Evolutionary conservation across 2,113 vertebrate species (phyloP).

Genomic region (Herpailurus yagouaroundi): DNA sequence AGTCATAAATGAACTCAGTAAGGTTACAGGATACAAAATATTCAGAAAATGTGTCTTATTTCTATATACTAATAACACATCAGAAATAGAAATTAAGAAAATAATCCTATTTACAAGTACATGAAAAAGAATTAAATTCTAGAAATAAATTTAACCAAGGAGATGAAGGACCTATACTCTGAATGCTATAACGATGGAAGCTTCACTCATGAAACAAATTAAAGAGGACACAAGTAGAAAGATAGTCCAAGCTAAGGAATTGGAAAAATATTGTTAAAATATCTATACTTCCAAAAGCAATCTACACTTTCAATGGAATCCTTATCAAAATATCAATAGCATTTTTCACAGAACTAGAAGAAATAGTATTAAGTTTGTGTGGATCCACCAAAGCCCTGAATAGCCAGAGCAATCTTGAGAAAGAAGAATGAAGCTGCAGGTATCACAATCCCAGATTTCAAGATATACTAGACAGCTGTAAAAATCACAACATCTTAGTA

Average conservation of each 20-base stretch:
- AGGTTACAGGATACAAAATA: neutral
- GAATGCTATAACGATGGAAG: neutral
- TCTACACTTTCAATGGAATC: neutral
- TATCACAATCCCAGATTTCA: neutral
- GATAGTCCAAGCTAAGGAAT: neutral
- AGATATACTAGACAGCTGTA: neutral
- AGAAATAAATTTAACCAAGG: neutral
- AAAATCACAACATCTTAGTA: neutral
- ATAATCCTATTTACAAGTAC: neutral
- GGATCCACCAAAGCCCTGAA: neutral
- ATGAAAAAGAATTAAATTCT: neutral
- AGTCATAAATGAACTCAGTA: neutral
- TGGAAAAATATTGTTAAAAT: neutral
- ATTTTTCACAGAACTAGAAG: neutral
- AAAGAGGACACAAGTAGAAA: neutral
- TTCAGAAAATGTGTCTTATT: neutral
- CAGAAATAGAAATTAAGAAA: neutral
- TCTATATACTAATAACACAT: neutral
- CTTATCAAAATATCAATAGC: neutral
- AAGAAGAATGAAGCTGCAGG: neutral
- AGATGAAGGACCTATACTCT: neutral
- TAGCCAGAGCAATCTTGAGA: neutral
- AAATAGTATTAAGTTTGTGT: neutral
- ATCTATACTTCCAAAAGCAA: neutral
- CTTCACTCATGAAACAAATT: neutral